Evolutionary conservation across 2,113 vertebrate species (phyloP).

Genomic region (Lutjanus erythropterus): DNA sequence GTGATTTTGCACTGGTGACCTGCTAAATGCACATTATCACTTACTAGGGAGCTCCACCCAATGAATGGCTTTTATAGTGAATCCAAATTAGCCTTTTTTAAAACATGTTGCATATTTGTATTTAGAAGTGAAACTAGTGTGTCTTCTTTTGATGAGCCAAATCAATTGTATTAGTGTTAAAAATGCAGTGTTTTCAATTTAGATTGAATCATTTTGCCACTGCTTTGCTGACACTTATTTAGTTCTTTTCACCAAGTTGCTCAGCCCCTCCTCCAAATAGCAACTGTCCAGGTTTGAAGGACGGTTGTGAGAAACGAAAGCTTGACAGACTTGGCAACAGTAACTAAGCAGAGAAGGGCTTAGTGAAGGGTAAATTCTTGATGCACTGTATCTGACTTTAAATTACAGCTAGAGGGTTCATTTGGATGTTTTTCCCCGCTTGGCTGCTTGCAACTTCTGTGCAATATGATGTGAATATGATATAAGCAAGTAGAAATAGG

Average conservation of each 20-base stretch:
- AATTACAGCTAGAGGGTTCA: background rate
- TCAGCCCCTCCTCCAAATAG: too few relatives aligned
- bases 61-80: background rate
- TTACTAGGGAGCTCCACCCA: too few relatives aligned
- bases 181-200: background rate
- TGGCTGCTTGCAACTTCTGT: slow-evolving; percentile 8
- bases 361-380: too few relatives aligned
- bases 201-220: background rate
- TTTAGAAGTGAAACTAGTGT: too few relatives aligned
- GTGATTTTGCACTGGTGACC: too few relatives aligned
- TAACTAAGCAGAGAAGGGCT: too few relatives aligned
- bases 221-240: background rate
- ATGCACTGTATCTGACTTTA: background rate
- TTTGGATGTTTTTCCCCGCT: background rate
- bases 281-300: too few relatives aligned
- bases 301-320: too few relatives aligned
- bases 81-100: background rate
- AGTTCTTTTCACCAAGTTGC: background rate
- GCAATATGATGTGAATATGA: background rate
- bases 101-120: background rate
- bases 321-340: too few relatives aligned
- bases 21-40: too few relatives aligned
- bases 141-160: background rate
- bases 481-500: background rate
- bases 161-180: background rate